Evolutionary conservation across 23 tunicate species (phyloP).

Genomic region (Aplidium turbinatum): DNA sequence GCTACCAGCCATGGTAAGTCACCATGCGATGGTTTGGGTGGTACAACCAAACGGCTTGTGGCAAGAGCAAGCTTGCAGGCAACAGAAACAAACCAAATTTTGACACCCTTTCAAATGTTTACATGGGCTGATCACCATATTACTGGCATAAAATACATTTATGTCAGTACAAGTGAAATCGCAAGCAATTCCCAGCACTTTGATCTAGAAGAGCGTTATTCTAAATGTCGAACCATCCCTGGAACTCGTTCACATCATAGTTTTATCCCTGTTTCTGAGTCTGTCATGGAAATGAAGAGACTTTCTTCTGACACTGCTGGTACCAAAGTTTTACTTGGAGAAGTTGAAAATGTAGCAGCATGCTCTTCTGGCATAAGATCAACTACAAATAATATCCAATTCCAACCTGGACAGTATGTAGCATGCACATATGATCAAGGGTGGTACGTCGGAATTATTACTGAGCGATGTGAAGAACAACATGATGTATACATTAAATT

Average conservation of each 20-base stretch:
- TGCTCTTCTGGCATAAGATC: too few species aligned
- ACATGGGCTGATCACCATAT: constrained; percentile 1
- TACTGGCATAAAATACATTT: background rate
- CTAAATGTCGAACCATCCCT: background rate
- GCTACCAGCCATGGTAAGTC: constrained; percentile 16
- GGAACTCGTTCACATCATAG: too few species aligned
- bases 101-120: constrained; percentile 5
- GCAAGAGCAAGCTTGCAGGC: constrained; percentile 24
- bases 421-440: constrained; percentile 13
- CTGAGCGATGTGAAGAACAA: constrained; percentile 22
- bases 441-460: constrained; percentile 23
- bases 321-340: too few species aligned
- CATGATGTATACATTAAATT: constrained; percentile 19
- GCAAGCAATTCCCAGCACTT: background rate
- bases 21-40: constrained; percentile 8
- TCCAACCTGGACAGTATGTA: constrained; percentile 11
- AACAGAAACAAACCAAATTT: background rate
- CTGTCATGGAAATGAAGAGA: too few species aligned
- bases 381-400: too few species aligned
- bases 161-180: constrained; percentile 6
- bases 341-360: too few species aligned
- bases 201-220: constrained; percentile 10
- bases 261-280: too few species aligned
- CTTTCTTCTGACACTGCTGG: too few species aligned
- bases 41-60: constrained; percentile 26